Evolutionary conservation across 2,113 vertebrate species (phyloP).

Genomic region (Lagenorhynchus albirostris): DNA sequence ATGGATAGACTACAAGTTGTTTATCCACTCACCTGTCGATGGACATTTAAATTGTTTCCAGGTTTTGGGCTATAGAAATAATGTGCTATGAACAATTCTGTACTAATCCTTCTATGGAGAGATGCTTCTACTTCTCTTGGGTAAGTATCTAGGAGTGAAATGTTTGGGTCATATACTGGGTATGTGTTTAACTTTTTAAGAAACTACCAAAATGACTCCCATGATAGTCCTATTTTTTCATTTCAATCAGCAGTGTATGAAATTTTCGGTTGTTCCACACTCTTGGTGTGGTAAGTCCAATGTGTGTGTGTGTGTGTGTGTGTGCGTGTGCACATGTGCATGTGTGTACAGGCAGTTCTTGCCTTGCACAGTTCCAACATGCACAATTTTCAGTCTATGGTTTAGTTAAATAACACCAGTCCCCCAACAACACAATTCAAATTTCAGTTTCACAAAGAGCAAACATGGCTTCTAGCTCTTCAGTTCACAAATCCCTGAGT

Average conservation of each 20-base stretch:
- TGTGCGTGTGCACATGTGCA: too few species aligned
- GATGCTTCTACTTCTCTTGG: neutral
- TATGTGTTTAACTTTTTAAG: neutral
- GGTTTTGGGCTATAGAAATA: neutral
- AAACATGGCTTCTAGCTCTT: neutral
- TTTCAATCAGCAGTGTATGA: neutral
- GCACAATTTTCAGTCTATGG: neutral
- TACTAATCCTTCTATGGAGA: neutral
- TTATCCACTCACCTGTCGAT: neutral
- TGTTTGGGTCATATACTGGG: neutral
- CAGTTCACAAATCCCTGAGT: neutral
- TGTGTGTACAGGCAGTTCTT: neutral
- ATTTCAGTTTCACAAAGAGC: neutral
- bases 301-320: too few species aligned
- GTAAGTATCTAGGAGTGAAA: neutral
- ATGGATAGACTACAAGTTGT: neutral
- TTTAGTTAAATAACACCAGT: neutral
- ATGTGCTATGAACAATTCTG: neutral
- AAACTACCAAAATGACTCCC: neutral
- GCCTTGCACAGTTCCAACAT: neutral
- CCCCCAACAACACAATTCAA: neutral
- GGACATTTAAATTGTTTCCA: neutral
- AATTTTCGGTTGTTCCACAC: neutral
- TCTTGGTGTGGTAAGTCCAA: neutral
- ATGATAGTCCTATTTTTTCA: neutral